A percentile compares a stretch with the other conserved stretches of the same genome.
Conservation (phyloP, 2,113 vertebrate genomes). For the Toxotes chatareus region DNA sequence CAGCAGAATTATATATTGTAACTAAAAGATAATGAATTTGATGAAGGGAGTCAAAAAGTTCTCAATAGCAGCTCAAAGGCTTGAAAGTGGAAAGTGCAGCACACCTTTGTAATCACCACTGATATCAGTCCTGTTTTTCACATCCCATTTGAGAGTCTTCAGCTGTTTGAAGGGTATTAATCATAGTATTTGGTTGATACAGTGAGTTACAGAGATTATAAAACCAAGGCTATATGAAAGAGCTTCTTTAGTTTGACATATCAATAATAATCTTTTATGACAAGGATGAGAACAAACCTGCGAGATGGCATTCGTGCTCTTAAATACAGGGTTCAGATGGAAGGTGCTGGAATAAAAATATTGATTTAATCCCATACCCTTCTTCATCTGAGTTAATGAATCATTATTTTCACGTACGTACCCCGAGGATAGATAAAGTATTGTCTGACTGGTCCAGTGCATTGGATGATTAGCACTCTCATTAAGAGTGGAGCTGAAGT, state of each 20-base stretch:
- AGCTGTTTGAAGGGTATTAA: constrained; percentile 1
- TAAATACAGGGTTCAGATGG: constrained; percentile 33
- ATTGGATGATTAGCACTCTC: constrained; percentile 74
- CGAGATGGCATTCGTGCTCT: not conserved
- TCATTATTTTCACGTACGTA: constrained; percentile 67
- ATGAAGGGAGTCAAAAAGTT: not conserved
- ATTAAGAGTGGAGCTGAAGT: constrained; percentile 68
- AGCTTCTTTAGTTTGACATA: constrained; percentile 6
- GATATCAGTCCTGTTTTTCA: not conserved
- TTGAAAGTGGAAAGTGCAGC: not conserved
- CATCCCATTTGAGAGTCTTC: not conserved
- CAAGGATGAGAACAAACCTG: not conserved
- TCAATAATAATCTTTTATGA: constrained; percentile 1
- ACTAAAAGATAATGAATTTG: constrained; percentile 3
- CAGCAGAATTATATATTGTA: not conserved
- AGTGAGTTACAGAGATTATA: constrained; percentile 20
- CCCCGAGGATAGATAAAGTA: constrained; percentile 67
- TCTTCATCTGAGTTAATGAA: constrained; percentile 63
- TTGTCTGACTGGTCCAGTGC: constrained; percentile 61
- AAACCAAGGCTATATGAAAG: not conserved
- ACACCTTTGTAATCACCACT: not conserved
- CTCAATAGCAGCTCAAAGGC: not conserved
- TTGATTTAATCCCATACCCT: constrained; percentile 65
- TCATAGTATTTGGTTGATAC: constrained; percentile 1
- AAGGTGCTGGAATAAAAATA: constrained; percentile 46